A percentile compares a stretch with the other conserved stretches of the same genome.
Conservation (phyloP, 2,888 invertebrate species). For the Netelia virgata region DNA sequence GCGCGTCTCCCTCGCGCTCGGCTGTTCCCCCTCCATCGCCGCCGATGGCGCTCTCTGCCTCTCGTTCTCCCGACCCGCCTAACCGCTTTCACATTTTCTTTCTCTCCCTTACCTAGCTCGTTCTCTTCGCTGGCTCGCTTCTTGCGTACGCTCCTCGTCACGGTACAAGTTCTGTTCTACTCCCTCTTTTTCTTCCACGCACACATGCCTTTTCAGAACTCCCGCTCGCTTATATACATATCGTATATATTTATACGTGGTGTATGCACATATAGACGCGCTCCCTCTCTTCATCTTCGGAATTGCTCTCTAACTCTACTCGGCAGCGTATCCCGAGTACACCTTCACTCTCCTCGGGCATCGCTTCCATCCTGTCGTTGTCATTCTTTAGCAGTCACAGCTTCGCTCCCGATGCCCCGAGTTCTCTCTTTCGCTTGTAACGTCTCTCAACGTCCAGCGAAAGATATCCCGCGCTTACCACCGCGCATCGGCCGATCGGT, state of each 20-base stretch:
- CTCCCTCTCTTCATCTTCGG: conserved; percentile 4
- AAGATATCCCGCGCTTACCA: neutral
- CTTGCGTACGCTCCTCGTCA: conserved; percentile 60
- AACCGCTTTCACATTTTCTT: conserved; percentile 24
- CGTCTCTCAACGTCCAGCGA: neutral
- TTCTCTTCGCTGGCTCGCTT: conserved; percentile 38
- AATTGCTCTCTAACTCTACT: conserved; percentile 8
- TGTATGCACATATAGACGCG: neutral
- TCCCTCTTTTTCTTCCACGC: conserved; percentile 18
- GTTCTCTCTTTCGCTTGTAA: neutral
- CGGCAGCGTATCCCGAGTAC: neutral
- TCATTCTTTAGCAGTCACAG: conserved; percentile 31
- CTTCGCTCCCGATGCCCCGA: conserved; percentile 15
- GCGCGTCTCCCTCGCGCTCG: conserved; percentile 16
- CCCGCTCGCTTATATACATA: neutral
- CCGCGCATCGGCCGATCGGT: neutral
- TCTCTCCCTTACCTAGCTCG: conserved; percentile 27
- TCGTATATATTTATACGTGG: neutral
- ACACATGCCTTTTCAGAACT: neutral
- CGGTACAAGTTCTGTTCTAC: conserved; percentile 52
- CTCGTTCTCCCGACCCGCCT: conserved; percentile 2
- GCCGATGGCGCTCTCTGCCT: conserved; percentile 11
- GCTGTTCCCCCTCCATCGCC: conserved; percentile 7
- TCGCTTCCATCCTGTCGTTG: conserved; percentile 34
- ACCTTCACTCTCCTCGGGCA: conserved; percentile 4